phyloP scores from a whole-genome alignment of 2,888 invertebrate species.

The Drosophila paramelanica region DNA sequence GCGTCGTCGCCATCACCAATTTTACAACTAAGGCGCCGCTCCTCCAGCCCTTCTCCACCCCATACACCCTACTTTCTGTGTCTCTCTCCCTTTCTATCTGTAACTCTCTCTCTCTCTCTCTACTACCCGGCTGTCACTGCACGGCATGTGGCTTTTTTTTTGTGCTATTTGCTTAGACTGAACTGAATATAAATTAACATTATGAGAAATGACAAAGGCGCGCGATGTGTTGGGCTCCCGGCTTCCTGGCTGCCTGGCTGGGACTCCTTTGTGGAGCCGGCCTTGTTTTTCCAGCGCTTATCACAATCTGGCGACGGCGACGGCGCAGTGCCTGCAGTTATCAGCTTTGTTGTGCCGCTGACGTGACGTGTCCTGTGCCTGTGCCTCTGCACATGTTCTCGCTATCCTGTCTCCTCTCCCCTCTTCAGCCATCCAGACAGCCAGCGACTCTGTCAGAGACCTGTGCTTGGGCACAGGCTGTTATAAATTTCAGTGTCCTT shows the following conservation, averaged over 20 bases:
- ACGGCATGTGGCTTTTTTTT: conserved; percentile 60
- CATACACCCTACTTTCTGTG: not conserved
- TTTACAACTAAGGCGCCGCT: conserved; percentile 45
- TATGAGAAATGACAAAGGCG: conserved; percentile 77
- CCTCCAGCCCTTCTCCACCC: not conserved
- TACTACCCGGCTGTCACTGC: conserved; percentile 32
- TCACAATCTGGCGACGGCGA: conserved; percentile 53
- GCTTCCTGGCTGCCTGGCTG: conserved; percentile 32
- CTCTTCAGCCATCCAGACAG: conserved; percentile 32
- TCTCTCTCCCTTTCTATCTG: not conserved
- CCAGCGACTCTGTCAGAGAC: conserved; percentile 34
- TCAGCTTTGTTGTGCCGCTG: conserved; percentile 64
- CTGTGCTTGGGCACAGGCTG: conserved; percentile 29
- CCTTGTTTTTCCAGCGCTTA: conserved; percentile 44
- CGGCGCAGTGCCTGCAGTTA: conserved; percentile 58
- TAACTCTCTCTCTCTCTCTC: conserved; percentile 5
- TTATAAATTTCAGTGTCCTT: conserved; percentile 59
- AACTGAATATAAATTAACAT: conserved; percentile 80
- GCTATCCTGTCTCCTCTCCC: conserved; percentile 5
- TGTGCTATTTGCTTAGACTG: conserved; percentile 73
- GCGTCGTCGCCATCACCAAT: conserved; percentile 60
- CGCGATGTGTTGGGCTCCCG: conserved; percentile 55
- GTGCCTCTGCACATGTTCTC: not conserved
- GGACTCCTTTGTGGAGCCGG: conserved; percentile 15
- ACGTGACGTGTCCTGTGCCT: conserved; percentile 58